Evolutionary conservation across 2,113 vertebrate species (phyloP), one percentile per base, ranked within the genome.

Genomic region (Athene cunicularia): DNA sequence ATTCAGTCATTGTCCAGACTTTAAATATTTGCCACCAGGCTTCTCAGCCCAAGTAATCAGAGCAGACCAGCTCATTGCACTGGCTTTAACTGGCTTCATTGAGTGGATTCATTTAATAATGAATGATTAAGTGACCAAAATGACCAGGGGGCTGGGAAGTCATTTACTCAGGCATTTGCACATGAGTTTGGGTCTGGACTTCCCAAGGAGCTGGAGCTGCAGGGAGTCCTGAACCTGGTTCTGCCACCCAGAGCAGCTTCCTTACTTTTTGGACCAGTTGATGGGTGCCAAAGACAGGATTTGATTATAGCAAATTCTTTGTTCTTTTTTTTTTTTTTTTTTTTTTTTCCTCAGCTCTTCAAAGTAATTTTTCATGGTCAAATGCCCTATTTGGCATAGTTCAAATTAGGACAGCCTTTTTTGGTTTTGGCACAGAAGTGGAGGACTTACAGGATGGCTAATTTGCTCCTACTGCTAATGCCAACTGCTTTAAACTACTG

Each of bases 291-390:
- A 93, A 67, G 35, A 35, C 6, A 71, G 55, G 75, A 73, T 71
- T 76, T 88, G 11, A 35, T 64, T 27, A 47, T 45, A 83, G 33
- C 27, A 41, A 14, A 3, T 43, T 9, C 5, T 12, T 23, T 11
- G 18, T 67, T 47, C 5, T 9, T 35, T 22, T 11, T 4, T 47
- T n/a, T 32, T 35, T 22, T 11, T 4, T 47, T n/a, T 32, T 23
- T 21, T 14, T 50, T 24, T 10, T 47, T 27, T 37, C 19, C 12
- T 1, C 17, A 32, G 45, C n/a, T 52, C 72, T 92, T 91, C 64
- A 79, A 72, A 86, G 52, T 83, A 1, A 77, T 77, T 93, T 95
- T 92, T 93, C 86, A 84, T 92, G 90, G 64, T 90, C 64, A 90
- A 74, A 77, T 90, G 52, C 63, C 59, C 80, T 88, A 30, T 86